Evolutionary conservation across 1,140 invertebrate species (phyloP).

Genomic region (Heterodera schachtii): DNA sequence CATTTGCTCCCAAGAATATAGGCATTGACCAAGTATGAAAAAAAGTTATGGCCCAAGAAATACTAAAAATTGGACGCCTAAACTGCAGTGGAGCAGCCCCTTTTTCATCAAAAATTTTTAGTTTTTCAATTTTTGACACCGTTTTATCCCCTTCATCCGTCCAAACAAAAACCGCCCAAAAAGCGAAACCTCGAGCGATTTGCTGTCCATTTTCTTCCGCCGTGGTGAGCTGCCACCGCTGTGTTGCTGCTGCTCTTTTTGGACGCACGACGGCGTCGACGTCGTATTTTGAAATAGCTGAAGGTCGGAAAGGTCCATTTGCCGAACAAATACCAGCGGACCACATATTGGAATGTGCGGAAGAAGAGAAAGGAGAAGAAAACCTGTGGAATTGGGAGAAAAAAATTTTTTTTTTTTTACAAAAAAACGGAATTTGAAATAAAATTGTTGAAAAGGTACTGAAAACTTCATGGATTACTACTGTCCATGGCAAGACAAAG

Average conservation of each 20-base stretch:
- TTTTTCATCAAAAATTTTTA: no score
- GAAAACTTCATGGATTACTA: no score
- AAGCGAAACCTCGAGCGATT: conserved; percentile 11
- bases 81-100: no score
- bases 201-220: conserved; percentile 26
- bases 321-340: conserved; percentile 53
- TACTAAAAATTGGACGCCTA: no score
- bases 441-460: no score
- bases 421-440: no score
- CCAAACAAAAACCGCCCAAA: background rate
- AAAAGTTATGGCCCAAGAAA: no score
- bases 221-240: background rate
- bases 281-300: conserved; percentile 46
- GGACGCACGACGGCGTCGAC: no score
- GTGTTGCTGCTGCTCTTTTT: background rate
- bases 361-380: conserved; percentile 48
- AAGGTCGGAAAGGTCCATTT: conserved; percentile 52
- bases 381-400: conserved; percentile 17
- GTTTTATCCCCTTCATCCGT: no score
- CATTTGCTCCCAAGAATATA: no score
- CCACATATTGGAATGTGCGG: conserved; percentile 40
- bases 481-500: no score
- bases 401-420: background rate
- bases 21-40: no score
- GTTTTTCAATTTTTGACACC: background rate